Conservation (phyloP, 2,888 invertebrate genomes). For the Stenurella melanura region DNA sequence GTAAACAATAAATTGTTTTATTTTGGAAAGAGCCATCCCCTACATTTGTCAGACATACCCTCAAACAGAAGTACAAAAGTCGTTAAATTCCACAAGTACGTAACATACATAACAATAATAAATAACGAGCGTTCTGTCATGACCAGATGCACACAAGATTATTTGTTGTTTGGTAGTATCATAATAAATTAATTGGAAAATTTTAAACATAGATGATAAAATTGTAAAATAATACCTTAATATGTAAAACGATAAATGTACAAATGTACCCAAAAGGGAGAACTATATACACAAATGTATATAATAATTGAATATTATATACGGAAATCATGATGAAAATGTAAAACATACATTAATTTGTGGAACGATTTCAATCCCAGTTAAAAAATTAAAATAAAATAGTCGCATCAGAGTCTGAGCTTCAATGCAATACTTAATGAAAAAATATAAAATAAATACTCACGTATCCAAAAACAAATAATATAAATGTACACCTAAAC, state of each 20-base stretch:
- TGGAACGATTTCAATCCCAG: not conserved
- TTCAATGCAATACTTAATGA: conserved; percentile 39
- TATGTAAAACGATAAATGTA: conserved; percentile 15
- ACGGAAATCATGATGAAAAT: not conserved
- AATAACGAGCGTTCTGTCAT: conserved; percentile 57
- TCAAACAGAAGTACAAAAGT: conserved; percentile 57
- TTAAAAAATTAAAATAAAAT: conserved; percentile 15
- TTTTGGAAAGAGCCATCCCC: conserved; percentile 70
- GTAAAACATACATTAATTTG: not conserved
- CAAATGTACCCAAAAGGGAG: not conserved
- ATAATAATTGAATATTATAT: not conserved
- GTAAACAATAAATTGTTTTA: conserved; percentile 46
- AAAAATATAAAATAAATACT: conserved; percentile 40
- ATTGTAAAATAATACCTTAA: not conserved
- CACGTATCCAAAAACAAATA: conserved; percentile 44
- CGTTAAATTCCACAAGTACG: conserved; percentile 42
- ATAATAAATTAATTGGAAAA: conserved; percentile 1
- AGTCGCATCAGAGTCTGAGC: not conserved
- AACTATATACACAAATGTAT: not conserved
- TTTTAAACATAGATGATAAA: not conserved
- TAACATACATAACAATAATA: conserved; percentile 56
- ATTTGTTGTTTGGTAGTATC: not conserved
- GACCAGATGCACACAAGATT: conserved; percentile 48
- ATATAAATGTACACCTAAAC: conserved; percentile 49
- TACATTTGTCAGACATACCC: conserved; percentile 68